Conservation (phyloP, 2,113 vertebrate genomes). For the Paracanthobrama guichenoti region DNA sequence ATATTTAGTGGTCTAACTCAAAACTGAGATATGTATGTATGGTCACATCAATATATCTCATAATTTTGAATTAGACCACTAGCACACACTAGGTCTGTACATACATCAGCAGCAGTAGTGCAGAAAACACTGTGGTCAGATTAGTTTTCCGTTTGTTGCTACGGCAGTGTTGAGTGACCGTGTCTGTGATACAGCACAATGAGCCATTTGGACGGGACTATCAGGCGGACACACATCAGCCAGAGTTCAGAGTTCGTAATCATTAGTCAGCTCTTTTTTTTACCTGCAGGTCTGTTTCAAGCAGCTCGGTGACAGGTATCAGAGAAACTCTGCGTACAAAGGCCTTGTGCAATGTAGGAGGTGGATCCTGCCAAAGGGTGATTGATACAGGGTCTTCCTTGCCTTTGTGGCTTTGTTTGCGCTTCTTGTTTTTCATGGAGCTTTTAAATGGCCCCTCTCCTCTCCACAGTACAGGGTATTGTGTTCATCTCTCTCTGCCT, state of each 20-base stretch:
- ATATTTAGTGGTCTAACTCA: too few species aligned
- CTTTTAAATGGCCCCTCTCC: constrained; percentile 54
- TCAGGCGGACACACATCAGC: constrained; percentile 10
- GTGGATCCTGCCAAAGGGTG: constrained; percentile 47
- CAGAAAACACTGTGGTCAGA: not conserved
- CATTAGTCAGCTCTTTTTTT: constrained; percentile 20
- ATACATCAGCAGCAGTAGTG: not conserved
- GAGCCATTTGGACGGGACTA: constrained; percentile 13
- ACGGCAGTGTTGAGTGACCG: constrained; percentile 19
- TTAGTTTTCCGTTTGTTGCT: constrained; percentile 1
- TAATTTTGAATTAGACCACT: not conserved
- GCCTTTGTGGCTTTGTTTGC: constrained; percentile 64
- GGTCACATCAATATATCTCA: not conserved
- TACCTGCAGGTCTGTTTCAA: constrained; percentile 1
- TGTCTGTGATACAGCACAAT: constrained; percentile 28
- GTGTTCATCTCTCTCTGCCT: constrained; percentile 53
- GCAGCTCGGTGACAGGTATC: constrained; percentile 52
- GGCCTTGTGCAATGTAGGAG: constrained; percentile 11
- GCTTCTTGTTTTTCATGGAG: constrained; percentile 66
- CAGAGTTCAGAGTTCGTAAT: constrained; percentile 30
- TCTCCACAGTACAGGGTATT: constrained; percentile 46
- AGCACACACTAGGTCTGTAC: not conserved
- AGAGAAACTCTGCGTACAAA: constrained; percentile 60
- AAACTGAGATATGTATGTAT: too few species aligned
- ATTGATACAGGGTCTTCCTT: constrained; percentile 65